phyloP scores from a whole-genome alignment of 2,888 invertebrate genomes.

The Schizotus pectinicornis region DNA sequence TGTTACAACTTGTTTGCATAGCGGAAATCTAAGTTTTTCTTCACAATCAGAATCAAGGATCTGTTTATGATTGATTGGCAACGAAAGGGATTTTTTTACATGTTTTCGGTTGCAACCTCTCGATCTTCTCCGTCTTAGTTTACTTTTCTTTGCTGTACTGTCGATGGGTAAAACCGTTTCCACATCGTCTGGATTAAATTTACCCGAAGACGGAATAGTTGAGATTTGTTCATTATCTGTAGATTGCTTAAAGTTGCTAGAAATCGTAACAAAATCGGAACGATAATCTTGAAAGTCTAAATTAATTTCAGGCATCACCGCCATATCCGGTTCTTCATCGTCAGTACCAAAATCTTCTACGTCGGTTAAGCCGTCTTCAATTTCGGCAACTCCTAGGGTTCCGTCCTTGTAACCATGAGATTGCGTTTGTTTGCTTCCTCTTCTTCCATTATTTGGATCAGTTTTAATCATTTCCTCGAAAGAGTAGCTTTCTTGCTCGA shows the following conservation, averaged over 20 bases:
- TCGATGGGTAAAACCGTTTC: slow-evolving; percentile 55
- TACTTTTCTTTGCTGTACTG: slow-evolving; percentile 45
- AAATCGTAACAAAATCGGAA: slow-evolving; percentile 24
- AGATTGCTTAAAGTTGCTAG: slow-evolving; percentile 26
- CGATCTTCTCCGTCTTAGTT: slow-evolving; percentile 37
- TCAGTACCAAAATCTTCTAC: slow-evolving; percentile 44
- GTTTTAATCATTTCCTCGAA: slow-evolving; percentile 41
- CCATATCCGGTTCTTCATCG: slow-evolving; percentile 34
- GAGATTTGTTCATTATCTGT: background rate
- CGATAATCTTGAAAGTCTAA: slow-evolving; percentile 25
- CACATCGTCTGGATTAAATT: slow-evolving; percentile 48
- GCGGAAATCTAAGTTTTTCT: slow-evolving; percentile 33
- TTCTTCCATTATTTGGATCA: slow-evolving; percentile 28
- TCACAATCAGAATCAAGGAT: slow-evolving; percentile 41
- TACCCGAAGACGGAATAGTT: background rate
- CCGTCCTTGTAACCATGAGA: slow-evolving; percentile 9
- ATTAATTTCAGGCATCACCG: slow-evolving; percentile 31
- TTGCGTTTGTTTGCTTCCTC: slow-evolving; percentile 34
- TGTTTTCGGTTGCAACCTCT: slow-evolving; percentile 11
- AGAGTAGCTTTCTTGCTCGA: slow-evolving; percentile 41
- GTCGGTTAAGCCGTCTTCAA: slow-evolving; percentile 34
- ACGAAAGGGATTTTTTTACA: background rate
- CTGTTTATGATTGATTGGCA: background rate
- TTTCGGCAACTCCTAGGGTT: background rate
- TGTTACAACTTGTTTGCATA: slow-evolving; percentile 36